Conservation (phyloP, 2,888 invertebrate species). For the Caenorhabditis uteleia region DNA sequence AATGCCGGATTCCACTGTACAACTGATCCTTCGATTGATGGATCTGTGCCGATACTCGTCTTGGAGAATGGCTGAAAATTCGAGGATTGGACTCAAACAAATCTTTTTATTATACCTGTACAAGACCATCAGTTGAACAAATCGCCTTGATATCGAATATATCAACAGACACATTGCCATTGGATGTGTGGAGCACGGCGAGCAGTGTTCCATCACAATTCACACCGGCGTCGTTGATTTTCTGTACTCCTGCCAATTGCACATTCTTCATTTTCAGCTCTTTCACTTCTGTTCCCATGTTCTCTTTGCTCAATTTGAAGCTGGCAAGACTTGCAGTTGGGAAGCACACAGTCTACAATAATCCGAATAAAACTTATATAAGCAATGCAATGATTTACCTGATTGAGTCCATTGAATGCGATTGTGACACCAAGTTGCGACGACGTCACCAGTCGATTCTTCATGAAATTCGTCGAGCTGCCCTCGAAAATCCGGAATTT, state of each 20-base stretch:
- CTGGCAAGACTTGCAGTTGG: conserved; percentile 17
- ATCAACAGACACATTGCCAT: conserved; percentile 51
- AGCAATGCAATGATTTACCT: conserved; percentile 2
- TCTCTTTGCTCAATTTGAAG: conserved; percentile 33
- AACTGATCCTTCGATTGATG: conserved; percentile 27
- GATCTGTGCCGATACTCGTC: conserved; percentile 42
- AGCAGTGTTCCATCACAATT: conserved; percentile 53
- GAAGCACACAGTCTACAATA: conserved; percentile 36
- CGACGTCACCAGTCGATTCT: conserved; percentile 19
- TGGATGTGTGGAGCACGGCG: conserved; percentile 37
- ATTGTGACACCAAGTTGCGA: conserved; percentile 31
- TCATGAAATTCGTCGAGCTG: not conserved
- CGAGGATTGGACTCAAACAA: too few relatives aligned
- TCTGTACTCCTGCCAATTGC: conserved; percentile 13
- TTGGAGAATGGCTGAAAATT: conserved; percentile 11
- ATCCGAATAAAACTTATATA: not conserved
- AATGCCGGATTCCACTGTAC: conserved; percentile 60
- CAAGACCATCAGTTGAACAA: too few relatives aligned
- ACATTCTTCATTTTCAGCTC: conserved; percentile 31
- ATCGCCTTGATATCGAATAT: conserved; percentile 41
- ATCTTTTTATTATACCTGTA: not conserved
- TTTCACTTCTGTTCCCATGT: conserved; percentile 42
- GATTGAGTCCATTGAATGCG: conserved; percentile 13
- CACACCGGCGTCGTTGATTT: conserved; percentile 28
- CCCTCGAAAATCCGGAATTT: too few relatives aligned